Evolutionary conservation across 2,113 vertebrate species (phyloP).

Genomic region (Pleuronectes platessa): DNA sequence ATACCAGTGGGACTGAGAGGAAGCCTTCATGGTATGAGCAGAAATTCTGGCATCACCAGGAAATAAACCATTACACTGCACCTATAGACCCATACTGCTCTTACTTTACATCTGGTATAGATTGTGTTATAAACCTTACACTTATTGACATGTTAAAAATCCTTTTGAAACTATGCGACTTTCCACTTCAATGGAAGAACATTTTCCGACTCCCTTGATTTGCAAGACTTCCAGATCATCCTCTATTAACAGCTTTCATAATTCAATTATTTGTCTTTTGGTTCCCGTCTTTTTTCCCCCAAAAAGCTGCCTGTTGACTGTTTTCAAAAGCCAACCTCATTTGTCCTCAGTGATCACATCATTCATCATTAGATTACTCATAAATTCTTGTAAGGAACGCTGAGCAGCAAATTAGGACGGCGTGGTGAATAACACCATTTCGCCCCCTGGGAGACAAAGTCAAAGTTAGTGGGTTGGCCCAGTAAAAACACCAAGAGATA

Average conservation of each 20-base stretch:
- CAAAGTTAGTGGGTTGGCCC: background rate
- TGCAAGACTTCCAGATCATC: background rate
- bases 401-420: conserved; percentile 24
- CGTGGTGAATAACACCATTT: conserved; percentile 7
- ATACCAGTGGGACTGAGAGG: too few species aligned
- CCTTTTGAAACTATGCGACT: too few species aligned
- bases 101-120: too few species aligned
- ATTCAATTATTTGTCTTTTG: background rate
- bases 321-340: background rate
- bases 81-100: background rate
- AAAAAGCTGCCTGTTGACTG: background rate
- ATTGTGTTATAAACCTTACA: too few species aligned
- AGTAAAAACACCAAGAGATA: background rate
- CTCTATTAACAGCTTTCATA: background rate
- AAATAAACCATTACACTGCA: background rate
- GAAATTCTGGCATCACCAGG: background rate
- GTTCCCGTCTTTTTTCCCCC: background rate
- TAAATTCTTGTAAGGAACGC: conserved; percentile 10
- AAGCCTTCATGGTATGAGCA: background rate
- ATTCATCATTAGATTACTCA: conserved; percentile 40
- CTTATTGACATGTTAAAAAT: too few species aligned
- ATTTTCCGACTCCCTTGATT: background rate
- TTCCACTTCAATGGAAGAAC: background rate
- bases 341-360: background rate
- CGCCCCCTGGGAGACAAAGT: background rate